Conservation (phyloP, 1,140 invertebrate genomes). For the Megathymus violae region DNA sequence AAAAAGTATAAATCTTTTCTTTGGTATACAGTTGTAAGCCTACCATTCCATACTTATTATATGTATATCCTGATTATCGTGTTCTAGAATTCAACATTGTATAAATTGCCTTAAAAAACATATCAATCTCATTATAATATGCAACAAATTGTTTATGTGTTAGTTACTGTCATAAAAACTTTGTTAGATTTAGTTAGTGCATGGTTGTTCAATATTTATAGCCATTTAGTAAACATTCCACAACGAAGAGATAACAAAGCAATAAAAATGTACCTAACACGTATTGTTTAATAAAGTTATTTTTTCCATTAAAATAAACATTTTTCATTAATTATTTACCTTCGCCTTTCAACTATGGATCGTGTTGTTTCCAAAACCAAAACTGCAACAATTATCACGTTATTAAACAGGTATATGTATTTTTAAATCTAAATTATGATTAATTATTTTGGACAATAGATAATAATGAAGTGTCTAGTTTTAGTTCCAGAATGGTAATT, state of each 20-base stretch:
- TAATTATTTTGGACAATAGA: no score
- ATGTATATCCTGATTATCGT: background rate
- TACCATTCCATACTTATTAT: background rate
- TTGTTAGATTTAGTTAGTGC: background rate
- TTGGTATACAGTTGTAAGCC: background rate
- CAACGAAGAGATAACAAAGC: conserved; percentile 1
- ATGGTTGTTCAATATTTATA: background rate
- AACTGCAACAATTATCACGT: no score
- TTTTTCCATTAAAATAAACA: conserved; percentile 1
- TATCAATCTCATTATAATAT: background rate
- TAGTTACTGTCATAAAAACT: background rate
- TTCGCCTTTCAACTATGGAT: no score
- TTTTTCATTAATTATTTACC: background rate
- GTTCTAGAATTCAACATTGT: background rate
- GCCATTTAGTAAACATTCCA: conserved; percentile 18
- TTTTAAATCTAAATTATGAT: no score
- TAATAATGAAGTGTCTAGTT: no score
- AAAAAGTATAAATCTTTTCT: no score
- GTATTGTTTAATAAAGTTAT: conserved; percentile 28
- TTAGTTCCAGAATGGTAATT: no score
- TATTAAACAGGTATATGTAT: no score
- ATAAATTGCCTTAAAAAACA: background rate
- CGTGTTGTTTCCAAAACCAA: no score
- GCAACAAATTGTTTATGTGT: conserved; percentile 9
- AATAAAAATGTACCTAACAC: conserved; percentile 24